Evolutionary conservation across 2,113 vertebrate genomes (phyloP).

Genomic region (Falco punctatus): DNA sequence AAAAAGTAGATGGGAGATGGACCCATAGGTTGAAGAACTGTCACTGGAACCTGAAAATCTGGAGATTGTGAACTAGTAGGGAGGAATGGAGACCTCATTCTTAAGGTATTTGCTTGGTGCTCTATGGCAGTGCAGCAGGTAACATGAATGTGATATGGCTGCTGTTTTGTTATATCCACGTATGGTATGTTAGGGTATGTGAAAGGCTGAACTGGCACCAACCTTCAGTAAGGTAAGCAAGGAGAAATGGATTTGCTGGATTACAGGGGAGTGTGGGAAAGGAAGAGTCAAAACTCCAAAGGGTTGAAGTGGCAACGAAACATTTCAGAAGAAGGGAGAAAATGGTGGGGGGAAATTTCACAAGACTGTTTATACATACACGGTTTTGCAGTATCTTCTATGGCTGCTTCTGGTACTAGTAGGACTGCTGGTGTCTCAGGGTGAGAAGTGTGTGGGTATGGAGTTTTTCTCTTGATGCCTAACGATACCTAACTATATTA

Average conservation of each 20-base stretch:
- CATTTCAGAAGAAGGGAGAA: background rate
- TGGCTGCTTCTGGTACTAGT: background rate
- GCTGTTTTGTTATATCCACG: background rate
- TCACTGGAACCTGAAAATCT: background rate
- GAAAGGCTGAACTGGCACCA: background rate
- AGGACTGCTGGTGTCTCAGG: background rate
- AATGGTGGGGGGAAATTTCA: background rate
- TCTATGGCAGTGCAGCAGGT: background rate
- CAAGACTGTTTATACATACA: background rate
- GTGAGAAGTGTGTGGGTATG: background rate
- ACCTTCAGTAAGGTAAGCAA: background rate
- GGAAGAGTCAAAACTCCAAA: background rate
- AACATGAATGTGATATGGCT: background rate
- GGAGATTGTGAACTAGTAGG: background rate
- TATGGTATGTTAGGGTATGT: background rate
- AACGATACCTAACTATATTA: background rate
- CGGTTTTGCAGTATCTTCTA: background rate
- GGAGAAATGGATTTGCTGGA: background rate
- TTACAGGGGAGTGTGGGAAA: background rate
- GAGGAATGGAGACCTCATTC: background rate
- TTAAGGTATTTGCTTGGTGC: background rate
- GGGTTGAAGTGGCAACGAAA: background rate
- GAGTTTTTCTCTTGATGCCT: background rate
- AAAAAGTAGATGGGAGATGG: background rate
- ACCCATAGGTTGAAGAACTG: background rate